A percentile compares a stretch with the other conserved stretches of the same genome.
Conservation (phyloP, 2,797 vertebrate genomes). For the Siniperca obscura region DNA sequence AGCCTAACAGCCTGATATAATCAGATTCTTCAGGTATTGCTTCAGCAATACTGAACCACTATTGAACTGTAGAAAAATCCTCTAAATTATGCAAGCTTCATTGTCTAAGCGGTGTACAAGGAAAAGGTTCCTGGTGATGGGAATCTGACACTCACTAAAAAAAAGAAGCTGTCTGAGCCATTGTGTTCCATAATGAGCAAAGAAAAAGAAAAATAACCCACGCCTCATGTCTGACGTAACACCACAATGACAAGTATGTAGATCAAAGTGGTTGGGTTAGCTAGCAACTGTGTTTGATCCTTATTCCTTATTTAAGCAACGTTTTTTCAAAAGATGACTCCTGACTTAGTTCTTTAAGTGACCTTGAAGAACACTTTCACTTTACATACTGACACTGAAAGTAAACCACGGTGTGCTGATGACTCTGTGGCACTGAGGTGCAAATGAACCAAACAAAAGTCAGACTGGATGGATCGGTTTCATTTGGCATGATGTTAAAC, state of each 20-base stretch:
- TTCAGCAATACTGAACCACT: neutral
- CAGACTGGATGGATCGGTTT: constrained; percentile 34
- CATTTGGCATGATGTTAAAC: constrained; percentile 30
- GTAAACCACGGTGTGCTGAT: neutral
- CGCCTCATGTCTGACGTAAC: neutral
- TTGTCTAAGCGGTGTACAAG: constrained; percentile 16
- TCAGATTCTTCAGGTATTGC: neutral
- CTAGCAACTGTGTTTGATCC: too few species aligned
- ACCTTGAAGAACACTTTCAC: constrained; percentile 16
- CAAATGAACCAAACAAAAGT: neutral
- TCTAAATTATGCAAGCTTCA: constrained; percentile 23
- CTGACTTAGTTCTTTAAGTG: neutral
- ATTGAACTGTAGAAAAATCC: neutral
- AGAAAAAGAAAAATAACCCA: neutral
- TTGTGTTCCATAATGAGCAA: constrained; percentile 24
- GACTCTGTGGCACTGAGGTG: neutral
- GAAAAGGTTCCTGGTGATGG: neutral
- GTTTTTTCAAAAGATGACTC: neutral
- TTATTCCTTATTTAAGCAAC: neutral
- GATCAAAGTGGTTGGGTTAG: neutral
- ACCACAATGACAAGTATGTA: constrained; percentile 26
- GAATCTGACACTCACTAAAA: constrained; percentile 34
- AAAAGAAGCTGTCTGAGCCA: neutral
- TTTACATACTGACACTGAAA: neutral
- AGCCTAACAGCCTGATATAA: neutral